phyloP scores from a whole-genome alignment of 2,797 vertebrate species.

The Hemitrygon akajei region DNA sequence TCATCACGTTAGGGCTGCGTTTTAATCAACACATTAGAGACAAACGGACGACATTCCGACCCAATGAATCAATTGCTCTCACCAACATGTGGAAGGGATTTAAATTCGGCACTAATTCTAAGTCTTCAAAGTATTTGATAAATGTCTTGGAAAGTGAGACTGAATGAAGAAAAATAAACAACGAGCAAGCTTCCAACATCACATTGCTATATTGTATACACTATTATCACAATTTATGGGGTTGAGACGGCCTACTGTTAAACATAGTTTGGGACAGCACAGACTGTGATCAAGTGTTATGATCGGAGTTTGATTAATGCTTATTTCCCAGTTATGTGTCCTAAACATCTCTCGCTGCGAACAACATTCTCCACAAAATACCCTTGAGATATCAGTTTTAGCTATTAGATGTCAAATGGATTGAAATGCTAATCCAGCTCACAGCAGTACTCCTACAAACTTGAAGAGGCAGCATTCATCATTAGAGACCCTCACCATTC shows the following conservation, averaged over 20 bases:
- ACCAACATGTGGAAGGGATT: neutral
- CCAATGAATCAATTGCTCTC: neutral
- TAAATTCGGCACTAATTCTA: neutral
- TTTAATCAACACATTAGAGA: neutral
- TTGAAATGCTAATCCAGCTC: neutral
- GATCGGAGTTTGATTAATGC: neutral
- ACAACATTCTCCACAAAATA: neutral
- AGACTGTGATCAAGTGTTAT: neutral
- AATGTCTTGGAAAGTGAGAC: neutral
- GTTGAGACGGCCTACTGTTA: neutral
- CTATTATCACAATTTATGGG: neutral
- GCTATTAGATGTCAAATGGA: neutral
- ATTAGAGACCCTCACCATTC: too few relatives aligned
- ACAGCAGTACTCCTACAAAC: neutral
- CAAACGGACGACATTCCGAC: neutral
- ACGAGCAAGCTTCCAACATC: neutral
- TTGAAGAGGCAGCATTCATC: too few relatives aligned
- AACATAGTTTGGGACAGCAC: neutral
- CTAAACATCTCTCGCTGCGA: neutral
- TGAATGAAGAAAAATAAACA: neutral
- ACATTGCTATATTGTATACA: neutral
- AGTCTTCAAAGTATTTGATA: neutral
- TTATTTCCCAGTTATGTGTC: neutral
- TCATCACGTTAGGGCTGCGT: neutral
- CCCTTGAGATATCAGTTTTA: neutral